These are phyloP conservation scores for Hoplias malabaricus DNA, from an alignment of 2,113 vertebrate genomes.

Conservation along the genomic window DNA sequence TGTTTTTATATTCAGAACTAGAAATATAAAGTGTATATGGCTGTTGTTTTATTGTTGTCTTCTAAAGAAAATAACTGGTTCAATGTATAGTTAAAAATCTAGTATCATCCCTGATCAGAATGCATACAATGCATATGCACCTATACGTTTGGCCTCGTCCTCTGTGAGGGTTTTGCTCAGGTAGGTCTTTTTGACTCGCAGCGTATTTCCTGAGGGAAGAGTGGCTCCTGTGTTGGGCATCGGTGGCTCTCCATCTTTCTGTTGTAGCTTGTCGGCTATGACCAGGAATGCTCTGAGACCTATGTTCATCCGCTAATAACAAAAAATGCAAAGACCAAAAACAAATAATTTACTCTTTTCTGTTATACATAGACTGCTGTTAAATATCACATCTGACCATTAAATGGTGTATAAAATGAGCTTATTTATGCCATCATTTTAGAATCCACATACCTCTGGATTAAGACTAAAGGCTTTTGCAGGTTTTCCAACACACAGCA, in stretches of 20 bases:
- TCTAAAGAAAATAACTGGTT: too few species aligned
- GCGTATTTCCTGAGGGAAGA: constrained; percentile 93
- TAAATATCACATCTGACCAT: not conserved
- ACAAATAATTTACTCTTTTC: too few species aligned
- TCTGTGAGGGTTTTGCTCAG: constrained; percentile 97
- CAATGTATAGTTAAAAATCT: too few species aligned
- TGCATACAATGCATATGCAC: too few species aligned
- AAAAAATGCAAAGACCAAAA: too few species aligned
- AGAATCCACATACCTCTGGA: constrained; percentile 83
- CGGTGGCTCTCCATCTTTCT: constrained; percentile 95
- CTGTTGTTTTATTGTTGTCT: too few species aligned
- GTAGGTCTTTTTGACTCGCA: constrained; percentile 96
- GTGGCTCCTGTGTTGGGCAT: constrained; percentile 98
- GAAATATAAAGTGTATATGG: too few species aligned
- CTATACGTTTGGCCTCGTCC: constrained; percentile 97
- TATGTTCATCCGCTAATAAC: constrained; percentile 94
- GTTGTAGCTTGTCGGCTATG: constrained; percentile 95
- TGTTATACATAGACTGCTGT: too few species aligned
- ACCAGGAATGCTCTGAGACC: constrained; percentile 96
- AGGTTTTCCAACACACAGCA: constrained; percentile 94
- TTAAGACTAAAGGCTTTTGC: constrained; percentile 98
- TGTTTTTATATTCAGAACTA: too few species aligned
- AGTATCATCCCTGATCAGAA: too few species aligned
- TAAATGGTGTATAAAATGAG: not conserved
- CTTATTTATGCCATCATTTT: not conserved